Evolutionary conservation across 2,113 vertebrate species (phyloP).

Genomic region (Cyprinodon variegatus): DNA sequence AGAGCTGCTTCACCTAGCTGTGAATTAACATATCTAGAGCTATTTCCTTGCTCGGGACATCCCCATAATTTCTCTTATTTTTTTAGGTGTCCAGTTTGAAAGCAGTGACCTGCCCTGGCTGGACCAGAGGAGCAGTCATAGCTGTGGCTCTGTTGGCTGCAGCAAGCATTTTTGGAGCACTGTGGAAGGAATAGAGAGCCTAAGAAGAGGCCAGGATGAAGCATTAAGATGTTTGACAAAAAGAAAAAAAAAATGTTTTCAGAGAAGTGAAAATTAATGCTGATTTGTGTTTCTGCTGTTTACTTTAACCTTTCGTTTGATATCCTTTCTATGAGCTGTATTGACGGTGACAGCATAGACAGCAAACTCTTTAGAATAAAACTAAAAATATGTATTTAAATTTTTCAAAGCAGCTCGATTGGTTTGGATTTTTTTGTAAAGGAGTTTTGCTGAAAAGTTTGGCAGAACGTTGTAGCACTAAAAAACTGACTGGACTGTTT

Average conservation of each 20-base stretch:
- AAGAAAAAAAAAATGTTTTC: slow-evolving; percentile 40
- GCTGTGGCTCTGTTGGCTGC: slow-evolving; percentile 66
- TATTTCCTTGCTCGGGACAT: not conserved
- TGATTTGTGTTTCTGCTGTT: slow-evolving; percentile 56
- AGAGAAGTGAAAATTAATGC: slow-evolving; percentile 33
- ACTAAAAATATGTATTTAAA: not conserved
- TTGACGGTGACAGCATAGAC: slow-evolving; percentile 35
- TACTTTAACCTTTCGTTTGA: slow-evolving; percentile 63
- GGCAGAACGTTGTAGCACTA: slow-evolving; percentile 52
- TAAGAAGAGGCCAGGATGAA: slow-evolving; percentile 46
- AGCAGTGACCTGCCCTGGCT: slow-evolving; percentile 43
- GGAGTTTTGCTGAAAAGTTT: slow-evolving; percentile 14
- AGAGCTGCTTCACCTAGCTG: not conserved
- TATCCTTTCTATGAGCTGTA: slow-evolving; percentile 52
- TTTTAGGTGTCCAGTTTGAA: slow-evolving; percentile 64
- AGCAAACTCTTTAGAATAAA: slow-evolving; percentile 3
- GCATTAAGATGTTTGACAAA: slow-evolving; percentile 36
- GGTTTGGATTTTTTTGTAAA: slow-evolving; percentile 17
- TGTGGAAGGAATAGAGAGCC: slow-evolving; percentile 46
- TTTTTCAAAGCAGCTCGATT: slow-evolving; percentile 1
- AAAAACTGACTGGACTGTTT: slow-evolving; percentile 58
- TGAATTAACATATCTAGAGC: too few relatives aligned
- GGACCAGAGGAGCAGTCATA: slow-evolving; percentile 62
- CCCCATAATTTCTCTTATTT: not conserved
- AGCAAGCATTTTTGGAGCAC: slow-evolving; percentile 53